phyloP scores from a whole-genome alignment of 1,140 invertebrate species.

The Manduca sexta region DNA sequence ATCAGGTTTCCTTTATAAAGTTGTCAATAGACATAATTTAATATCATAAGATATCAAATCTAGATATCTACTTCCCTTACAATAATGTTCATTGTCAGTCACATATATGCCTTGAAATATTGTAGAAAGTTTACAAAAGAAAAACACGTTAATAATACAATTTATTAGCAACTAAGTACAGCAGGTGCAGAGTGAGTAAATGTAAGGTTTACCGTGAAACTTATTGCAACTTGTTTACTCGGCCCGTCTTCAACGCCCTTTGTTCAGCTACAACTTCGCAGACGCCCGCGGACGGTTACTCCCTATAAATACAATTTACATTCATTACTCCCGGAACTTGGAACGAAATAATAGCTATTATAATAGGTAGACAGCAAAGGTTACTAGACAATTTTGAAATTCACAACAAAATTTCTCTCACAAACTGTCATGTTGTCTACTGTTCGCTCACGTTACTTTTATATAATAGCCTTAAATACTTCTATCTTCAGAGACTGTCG shows the following conservation, averaged over 20 bases:
- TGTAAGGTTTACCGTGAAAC: conserved; percentile 38
- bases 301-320: conserved; percentile 60
- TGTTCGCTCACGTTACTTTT: no score
- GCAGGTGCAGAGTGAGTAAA: conserved; percentile 29
- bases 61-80: no score
- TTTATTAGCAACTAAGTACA: conserved; percentile 23
- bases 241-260: conserved; percentile 37
- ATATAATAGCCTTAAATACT: no score
- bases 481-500: no score
- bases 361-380: conserved; percentile 4
- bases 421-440: no score
- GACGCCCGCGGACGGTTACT: conserved; percentile 43
- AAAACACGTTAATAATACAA: conserved; percentile 30
- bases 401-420: no score
- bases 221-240: conserved; percentile 59
- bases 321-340: conserved; percentile 35
- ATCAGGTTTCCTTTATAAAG: no score
- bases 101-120: no score
- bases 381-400: not conserved
- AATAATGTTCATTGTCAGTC: no score
- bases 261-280: conserved; percentile 49
- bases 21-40: no score
- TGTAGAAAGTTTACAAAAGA: not conserved
- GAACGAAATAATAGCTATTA: conserved; percentile 20
- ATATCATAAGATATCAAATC: no score